Evolutionary conservation across 2,888 invertebrate genomes (phyloP).

Genomic region (Chloroclystis v-ata): DNA sequence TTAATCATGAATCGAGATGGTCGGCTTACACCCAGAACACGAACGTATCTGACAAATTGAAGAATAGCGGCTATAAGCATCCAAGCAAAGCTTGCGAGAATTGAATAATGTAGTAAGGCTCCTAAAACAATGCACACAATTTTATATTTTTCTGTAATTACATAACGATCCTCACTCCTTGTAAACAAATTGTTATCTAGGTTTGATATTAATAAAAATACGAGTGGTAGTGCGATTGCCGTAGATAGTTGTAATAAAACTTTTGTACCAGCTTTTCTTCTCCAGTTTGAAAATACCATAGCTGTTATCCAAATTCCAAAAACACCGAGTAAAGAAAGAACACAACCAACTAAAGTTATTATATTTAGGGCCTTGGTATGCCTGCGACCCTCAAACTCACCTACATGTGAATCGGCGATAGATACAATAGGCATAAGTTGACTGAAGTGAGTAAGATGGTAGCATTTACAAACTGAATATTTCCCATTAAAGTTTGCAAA

Average conservation of each 20-base stretch:
- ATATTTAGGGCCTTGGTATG: conserved; percentile 73
- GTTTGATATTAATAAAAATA: conserved; percentile 62
- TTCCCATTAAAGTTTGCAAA: conserved; percentile 26
- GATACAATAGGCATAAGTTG: conserved; percentile 64
- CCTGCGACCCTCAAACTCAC: conserved; percentile 25
- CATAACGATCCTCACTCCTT: conserved; percentile 33
- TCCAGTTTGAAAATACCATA: conserved; percentile 77
- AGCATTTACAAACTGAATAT: conserved; percentile 66
- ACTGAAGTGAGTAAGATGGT: conserved; percentile 80
- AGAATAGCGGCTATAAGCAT: conserved; percentile 83
- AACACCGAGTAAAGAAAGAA: conserved; percentile 77
- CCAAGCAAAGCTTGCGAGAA: conserved; percentile 83
- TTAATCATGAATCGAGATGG: conserved; percentile 81
- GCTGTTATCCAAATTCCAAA: conserved; percentile 79
- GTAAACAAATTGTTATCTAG: conserved; percentile 49
- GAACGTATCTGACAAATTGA: conserved; percentile 83
- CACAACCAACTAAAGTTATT: conserved; percentile 79
- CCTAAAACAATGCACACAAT: conserved; percentile 78
- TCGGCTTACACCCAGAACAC: conserved; percentile 78
- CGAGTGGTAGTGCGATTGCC: conserved; percentile 79
- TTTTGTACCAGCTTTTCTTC: conserved; percentile 81
- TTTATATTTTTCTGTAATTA: conserved; percentile 41
- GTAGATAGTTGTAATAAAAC: conserved; percentile 81
- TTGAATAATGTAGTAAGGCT: conserved; percentile 81
- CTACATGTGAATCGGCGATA: not conserved